Evolutionary conservation across 2,888 invertebrate genomes (phyloP).

Genomic region (Drosophila mettleri): DNA sequence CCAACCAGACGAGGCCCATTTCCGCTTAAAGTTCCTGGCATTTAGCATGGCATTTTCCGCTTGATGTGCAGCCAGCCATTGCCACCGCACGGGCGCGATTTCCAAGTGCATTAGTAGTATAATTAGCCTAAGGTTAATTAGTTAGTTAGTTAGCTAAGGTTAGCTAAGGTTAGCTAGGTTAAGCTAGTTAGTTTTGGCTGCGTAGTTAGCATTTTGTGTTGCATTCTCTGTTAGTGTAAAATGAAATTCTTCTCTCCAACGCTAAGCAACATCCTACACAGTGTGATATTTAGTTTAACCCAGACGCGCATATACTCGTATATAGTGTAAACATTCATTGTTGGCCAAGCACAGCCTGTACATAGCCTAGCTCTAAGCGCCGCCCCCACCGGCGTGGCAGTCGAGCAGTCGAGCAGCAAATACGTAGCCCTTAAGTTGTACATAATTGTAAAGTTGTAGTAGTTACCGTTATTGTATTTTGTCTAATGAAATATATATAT

Average conservation of each 20-base stretch:
- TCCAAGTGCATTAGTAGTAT: constrained; percentile 74
- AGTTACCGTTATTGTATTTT: constrained; percentile 76
- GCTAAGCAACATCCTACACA: constrained; percentile 83
- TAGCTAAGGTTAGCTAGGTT: constrained; percentile 23
- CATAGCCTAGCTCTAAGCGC: constrained; percentile 40
- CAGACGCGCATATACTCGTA: constrained; percentile 60
- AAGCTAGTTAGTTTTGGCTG: constrained; percentile 45
- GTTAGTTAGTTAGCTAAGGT: constrained; percentile 39
- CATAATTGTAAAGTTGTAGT: constrained; percentile 70
- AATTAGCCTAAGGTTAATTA: constrained; percentile 37
- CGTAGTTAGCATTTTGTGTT: constrained; percentile 60
- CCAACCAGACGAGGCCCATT: constrained; percentile 17
- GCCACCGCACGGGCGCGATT: constrained; percentile 69
- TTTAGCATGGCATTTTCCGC: constrained; percentile 48
- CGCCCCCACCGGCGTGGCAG: not conserved
- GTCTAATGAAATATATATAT: constrained; percentile 38
- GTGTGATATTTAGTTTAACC: constrained; percentile 84
- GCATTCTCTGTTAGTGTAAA: constrained; percentile 63
- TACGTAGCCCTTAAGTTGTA: constrained; percentile 55
- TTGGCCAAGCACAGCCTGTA: constrained; percentile 51
- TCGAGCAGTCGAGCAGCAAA: not conserved
- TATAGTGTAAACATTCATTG: constrained; percentile 26
- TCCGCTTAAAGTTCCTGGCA: constrained; percentile 68
- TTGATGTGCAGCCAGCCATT: constrained; percentile 44
- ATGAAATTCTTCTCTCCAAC: constrained; percentile 58